phyloP scores from a whole-genome alignment of 64 coral and sea anemone species.

The Anthopleura sola region DNA sequence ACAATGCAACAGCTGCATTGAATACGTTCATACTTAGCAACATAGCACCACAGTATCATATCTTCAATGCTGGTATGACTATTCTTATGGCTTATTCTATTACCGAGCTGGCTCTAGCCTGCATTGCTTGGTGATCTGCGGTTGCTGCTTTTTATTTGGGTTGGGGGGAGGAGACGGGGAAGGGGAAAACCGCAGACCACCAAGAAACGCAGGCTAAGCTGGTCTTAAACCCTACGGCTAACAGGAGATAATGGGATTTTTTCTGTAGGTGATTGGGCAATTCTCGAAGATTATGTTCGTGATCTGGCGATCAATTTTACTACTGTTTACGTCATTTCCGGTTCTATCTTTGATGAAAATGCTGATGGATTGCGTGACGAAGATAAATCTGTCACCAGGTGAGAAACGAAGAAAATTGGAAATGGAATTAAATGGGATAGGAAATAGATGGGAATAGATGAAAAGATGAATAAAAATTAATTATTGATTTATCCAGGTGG shows the following conservation, averaged over 20 bases:
- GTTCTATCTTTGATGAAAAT: slow-evolving; percentile 87
- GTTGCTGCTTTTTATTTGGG: too few species aligned
- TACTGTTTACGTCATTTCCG: slow-evolving; percentile 59
- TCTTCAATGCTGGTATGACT: slow-evolving; percentile 58
- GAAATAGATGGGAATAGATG: too few species aligned
- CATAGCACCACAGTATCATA: slow-evolving; percentile 51
- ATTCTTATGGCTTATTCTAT: background rate
- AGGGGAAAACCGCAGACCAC: too few species aligned
- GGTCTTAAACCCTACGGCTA: too few species aligned
- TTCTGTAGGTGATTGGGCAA: slow-evolving; percentile 61
- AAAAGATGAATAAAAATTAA: background rate
- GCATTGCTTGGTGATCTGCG: too few species aligned
- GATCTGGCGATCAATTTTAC: slow-evolving; percentile 37
- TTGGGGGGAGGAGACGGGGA: too few species aligned
- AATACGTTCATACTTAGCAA: slow-evolving; percentile 64
- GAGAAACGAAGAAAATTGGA: background rate
- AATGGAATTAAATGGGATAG: background rate
- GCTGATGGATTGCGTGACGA: slow-evolving; percentile 69
- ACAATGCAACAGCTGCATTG: slow-evolving; percentile 32
- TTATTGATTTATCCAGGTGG: slow-evolving; percentile 38
- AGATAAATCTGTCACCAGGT: slow-evolving; percentile 55
- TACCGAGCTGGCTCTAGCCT: too few species aligned
- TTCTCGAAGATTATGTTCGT: slow-evolving; percentile 57
- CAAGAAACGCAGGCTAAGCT: too few species aligned
- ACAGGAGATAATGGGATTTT: too few species aligned